Evolutionary conservation across 2,888 invertebrate species (phyloP).

Genomic region (Trichopria drosophilae): DNA sequence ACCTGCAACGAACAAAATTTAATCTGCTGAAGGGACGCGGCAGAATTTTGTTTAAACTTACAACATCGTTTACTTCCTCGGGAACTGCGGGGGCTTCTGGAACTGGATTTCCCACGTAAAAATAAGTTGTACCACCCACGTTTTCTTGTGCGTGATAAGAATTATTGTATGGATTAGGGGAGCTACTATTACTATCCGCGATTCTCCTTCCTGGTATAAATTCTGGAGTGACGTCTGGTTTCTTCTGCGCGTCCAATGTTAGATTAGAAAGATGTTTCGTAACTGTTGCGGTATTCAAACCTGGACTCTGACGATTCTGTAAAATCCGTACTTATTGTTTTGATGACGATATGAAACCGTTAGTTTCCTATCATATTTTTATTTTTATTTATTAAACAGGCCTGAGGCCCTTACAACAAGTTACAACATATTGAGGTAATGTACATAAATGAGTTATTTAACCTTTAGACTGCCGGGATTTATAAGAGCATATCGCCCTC

Average conservation of each 20-base stretch:
- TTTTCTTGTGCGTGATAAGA: slow-evolving; percentile 71
- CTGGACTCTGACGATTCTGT: slow-evolving; percentile 55
- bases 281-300: slow-evolving; percentile 47
- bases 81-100: slow-evolving; percentile 36
- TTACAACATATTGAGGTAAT: too few species aligned
- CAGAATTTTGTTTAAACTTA: slow-evolving; percentile 33
- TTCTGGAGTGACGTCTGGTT: slow-evolving; percentile 50
- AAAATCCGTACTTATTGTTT: too few species aligned
- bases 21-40: background rate
- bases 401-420: too few species aligned
- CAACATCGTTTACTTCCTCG: slow-evolving; percentile 50
- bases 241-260: slow-evolving; percentile 53
- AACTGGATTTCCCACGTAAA: slow-evolving; percentile 69
- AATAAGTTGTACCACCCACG: slow-evolving; percentile 93
- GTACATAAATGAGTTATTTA: too few species aligned
- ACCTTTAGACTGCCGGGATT: too few species aligned
- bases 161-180: slow-evolving; percentile 54
- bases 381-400: too few species aligned
- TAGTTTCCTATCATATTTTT: too few species aligned
- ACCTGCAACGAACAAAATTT: slow-evolving; percentile 39
- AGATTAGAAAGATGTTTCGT: slow-evolving; percentile 56
- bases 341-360: too few species aligned
- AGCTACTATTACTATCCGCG: slow-evolving; percentile 53
- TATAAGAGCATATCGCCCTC: too few species aligned
- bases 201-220: slow-evolving; percentile 53